Percentiles rank a stretch among this genome's conserved stretches.
Conservation (phyloP, 2,888 invertebrate species). For the Thereva nobilitata region DNA sequence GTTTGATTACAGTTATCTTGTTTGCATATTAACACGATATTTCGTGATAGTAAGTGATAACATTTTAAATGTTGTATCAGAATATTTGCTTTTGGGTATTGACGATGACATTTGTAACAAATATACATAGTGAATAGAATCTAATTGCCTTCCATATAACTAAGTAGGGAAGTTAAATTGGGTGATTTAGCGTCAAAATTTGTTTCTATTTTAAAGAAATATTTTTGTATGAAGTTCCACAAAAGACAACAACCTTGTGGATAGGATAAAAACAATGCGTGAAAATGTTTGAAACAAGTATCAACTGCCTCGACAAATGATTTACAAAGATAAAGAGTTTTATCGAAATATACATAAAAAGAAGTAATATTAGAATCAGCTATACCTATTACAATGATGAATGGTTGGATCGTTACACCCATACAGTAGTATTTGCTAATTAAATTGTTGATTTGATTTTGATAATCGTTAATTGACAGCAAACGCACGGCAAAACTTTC, state of each 20-base stretch:
- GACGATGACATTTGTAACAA: not conserved
- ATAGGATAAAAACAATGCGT: conserved; percentile 14
- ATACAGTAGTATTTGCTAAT: too few relatives aligned
- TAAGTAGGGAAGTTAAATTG: not conserved
- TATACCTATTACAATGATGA: conserved; percentile 17
- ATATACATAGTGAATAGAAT: conserved; percentile 5
- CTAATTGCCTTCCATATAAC: too few relatives aligned
- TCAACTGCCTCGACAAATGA: conserved; percentile 17
- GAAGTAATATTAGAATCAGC: not conserved
- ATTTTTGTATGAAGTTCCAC: conserved; percentile 19
- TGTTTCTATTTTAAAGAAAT: conserved; percentile 11
- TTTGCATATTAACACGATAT: conserved; percentile 6
- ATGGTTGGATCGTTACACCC: conserved; percentile 21
- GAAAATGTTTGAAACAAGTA: conserved; percentile 28
- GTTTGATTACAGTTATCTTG: conserved; percentile 28
- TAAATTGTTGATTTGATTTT: conserved; percentile 5
- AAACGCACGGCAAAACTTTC: conserved; percentile 20
- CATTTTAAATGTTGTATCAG: conserved; percentile 16
- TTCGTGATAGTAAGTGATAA: conserved; percentile 15
- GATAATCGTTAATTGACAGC: conserved; percentile 6
- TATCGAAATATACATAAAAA: conserved; percentile 29
- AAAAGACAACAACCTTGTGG: conserved; percentile 5
- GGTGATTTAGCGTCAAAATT: conserved; percentile 1
- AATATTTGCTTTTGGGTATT: not conserved
- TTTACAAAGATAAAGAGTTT: conserved; percentile 12